A percentile compares a stretch with the other conserved stretches of the same genome.
phyloP scores from a whole-genome alignment of 1,140 invertebrate genomes.

The Drosophila bipectinata region DNA sequence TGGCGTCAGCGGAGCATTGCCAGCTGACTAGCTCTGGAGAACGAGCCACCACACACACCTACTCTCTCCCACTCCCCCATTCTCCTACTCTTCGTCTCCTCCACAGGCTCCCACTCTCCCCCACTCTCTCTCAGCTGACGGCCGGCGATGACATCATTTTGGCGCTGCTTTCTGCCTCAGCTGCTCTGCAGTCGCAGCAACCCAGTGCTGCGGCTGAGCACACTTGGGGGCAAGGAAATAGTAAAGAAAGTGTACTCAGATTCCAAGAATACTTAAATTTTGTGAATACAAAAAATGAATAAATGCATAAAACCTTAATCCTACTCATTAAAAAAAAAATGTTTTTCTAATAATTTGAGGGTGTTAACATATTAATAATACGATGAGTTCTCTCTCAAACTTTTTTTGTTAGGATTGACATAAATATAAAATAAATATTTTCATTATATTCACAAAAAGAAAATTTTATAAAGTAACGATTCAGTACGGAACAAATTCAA shows the following conservation, averaged over 20 bases:
- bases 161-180: constrained; percentile 27
- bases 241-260: background rate
- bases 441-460: too few relatives aligned
- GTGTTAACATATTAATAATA: too few relatives aligned
- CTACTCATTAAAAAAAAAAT: too few relatives aligned
- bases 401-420: too few relatives aligned
- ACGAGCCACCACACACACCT: background rate
- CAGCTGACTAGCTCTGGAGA: constrained; percentile 43
- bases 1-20: constrained; percentile 70
- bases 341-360: too few relatives aligned
- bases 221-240: constrained; percentile 1
- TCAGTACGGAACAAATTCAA: too few relatives aligned
- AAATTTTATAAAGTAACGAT: background rate
- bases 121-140: constrained; percentile 41
- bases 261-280: too few relatives aligned
- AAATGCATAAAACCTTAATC: too few relatives aligned
- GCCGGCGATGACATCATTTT: constrained; percentile 50
- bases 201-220: background rate
- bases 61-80: constrained; percentile 6
- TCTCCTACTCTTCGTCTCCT: background rate
- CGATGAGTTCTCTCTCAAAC: too few relatives aligned
- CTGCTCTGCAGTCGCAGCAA: constrained; percentile 24
- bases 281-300: too few relatives aligned
- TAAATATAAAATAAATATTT: too few relatives aligned
- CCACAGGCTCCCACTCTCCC: constrained; percentile 1